Conservation (phyloP, 2,113 vertebrate species). For the Leuciscus idus region DNA sequence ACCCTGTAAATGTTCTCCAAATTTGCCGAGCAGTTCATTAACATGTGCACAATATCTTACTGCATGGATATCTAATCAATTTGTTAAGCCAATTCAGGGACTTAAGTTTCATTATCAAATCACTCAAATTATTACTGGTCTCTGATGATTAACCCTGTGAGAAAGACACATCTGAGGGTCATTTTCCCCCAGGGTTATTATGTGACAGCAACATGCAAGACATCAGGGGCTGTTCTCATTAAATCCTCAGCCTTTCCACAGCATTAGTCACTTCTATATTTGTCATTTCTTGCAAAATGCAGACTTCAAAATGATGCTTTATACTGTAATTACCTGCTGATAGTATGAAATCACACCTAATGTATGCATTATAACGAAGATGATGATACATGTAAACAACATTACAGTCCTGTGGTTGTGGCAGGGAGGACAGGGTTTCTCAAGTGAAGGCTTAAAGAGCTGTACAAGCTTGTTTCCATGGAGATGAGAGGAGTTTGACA, state of each 20-base stretch:
- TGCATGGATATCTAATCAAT: constrained; percentile 15
- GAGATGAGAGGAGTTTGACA: constrained; percentile 36
- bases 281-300: background rate
- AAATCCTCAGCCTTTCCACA: background rate
- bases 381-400: constrained; percentile 20
- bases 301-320: constrained; percentile 15
- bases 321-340: constrained; percentile 11
- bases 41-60: constrained; percentile 8
- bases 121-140: constrained; percentile 6
- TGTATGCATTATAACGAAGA: background rate
- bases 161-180: background rate
- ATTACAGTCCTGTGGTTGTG: constrained; percentile 21
- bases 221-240: background rate
- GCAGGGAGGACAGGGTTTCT: constrained; percentile 41
- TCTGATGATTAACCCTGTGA: constrained; percentile 25
- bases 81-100: constrained; percentile 13
- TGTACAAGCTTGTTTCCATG: constrained; percentile 53
- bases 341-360: background rate
- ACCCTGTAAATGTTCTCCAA: constrained; percentile 19
- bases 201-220: background rate
- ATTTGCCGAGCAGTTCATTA: constrained; percentile 20
- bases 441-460: constrained; percentile 32
- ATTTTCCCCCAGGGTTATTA: background rate
- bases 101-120: constrained; percentile 35
- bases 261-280: background rate